Base-by-base conservation (phyloP, 1,140 invertebrate species). In the Chrysopa pallens region DNA sequence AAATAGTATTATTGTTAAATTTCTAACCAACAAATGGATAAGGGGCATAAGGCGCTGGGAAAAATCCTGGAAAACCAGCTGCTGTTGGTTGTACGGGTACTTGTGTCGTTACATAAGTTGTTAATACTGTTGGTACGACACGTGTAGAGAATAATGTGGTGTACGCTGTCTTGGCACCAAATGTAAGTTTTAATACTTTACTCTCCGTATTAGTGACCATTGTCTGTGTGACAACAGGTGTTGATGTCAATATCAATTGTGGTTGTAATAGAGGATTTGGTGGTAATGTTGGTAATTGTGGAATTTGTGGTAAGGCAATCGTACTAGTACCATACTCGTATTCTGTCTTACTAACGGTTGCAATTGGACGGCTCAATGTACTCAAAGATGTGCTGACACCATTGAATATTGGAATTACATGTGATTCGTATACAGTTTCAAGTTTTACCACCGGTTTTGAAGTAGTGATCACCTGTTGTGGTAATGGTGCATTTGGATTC, bases 151-250 rank as follows among this genome's bases (percentile, higher is more conserved):
- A 89, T 17, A 90, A 62, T 1, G 84, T 89, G 1, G 86, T 90
- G 52, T 82, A 84, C 0, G 85, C 81, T 0, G 86, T 88, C 53
- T 85, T 84, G 14, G 86, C 86, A 6, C 85, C 84, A 56, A 91
- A 90, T 1, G 84, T 88, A 9, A 91, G 61, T 55, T 88, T 86
- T 13, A 90, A 59, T 13, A 89, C 67, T 60, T 84, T 82, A 38
- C 82, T 84, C 29, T 84, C 76, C 0, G 85, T 88, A 40, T 79
- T 68, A 1, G 81, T 86, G 6, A 86, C 71, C 48, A 84, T 63
- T 0, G 83, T 86, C 50, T 83, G 82, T 36, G 83, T 73, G 1
- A 87, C 69, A 11, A 88, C 65, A 0, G 84, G 83, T 0, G 81
- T 80, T n/a, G 80, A 85, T 5, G 81, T 86, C 7, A 87, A 61